These are phyloP conservation scores for Escarpia spicata DNA, from an alignment of 2,888 invertebrate species.

Conservation along the genomic window DNA sequence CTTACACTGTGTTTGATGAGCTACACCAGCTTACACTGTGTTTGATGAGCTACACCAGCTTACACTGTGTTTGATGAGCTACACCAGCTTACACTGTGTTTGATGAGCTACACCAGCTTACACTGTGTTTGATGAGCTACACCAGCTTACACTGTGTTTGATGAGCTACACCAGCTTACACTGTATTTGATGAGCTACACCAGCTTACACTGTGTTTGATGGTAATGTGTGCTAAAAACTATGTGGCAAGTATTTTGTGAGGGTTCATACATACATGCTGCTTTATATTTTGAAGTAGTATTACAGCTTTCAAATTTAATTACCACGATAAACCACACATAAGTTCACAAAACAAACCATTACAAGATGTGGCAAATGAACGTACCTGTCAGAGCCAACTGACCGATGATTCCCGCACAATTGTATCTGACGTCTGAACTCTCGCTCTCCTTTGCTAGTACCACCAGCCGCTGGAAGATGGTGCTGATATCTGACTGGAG, in stretches of 20 bases:
- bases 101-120: background rate
- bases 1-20: background rate
- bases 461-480: conserved; percentile 46
- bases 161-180: background rate
- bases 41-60: background rate
- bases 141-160: background rate
- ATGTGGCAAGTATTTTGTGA: conserved; percentile 14
- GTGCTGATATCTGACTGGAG: background rate
- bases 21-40: background rate
- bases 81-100: background rate
- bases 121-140: background rate
- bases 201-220: background rate
- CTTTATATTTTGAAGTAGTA: background rate
- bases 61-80: background rate
- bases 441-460: conserved; percentile 47
- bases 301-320: background rate
- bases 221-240: background rate
- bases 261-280: background rate
- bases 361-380: background rate
- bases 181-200: background rate
- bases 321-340: background rate
- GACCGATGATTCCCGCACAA: conserved; percentile 56
- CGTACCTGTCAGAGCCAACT: conserved; percentile 50
- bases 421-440: conserved; percentile 55
- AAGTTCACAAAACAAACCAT: background rate